Evolutionary conservation across 2,113 vertebrate species (phyloP), one percentile per base, ranked within the genome.

Genomic region (Rhea pennata): DNA sequence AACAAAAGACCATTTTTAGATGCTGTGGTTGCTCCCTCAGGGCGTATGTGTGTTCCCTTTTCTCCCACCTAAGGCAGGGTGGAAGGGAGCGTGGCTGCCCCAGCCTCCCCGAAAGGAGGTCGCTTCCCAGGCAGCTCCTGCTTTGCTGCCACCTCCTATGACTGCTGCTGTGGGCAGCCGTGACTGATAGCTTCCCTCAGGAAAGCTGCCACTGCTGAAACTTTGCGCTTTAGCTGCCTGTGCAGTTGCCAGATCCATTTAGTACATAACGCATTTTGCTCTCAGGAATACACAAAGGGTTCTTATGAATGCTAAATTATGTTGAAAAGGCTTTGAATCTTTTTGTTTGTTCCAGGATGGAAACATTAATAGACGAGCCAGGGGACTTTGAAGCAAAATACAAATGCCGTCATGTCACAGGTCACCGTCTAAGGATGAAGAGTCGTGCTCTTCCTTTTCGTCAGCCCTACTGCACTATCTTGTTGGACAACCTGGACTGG

Each of bases 341-440:
- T 73, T 89, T 53, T 87, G 31, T 91, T 83, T 95, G 66, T 94
- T 96, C 59, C 65, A 94, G 90, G 90, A 51, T 93, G 85, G 65
- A 94, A 92, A 46, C 39, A 10, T 21, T 12, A 58, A 54, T 6
- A 50, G 85, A 87, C 87, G 87, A 86, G 21, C 78, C 1, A 1
- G 4, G 10, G 36, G 42, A 67, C 42, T 33, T 7, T 26, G 54
- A 86, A 95, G 72, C 50, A 72, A 58, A 74, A n/a, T 20, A n/a
- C 50, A 82, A 65, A 65, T 10, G 54, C 51, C 84, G 88, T 46
- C 56, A 21, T 84, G 50, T 84, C 12, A 3, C 72, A 53, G 15
- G 14, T 33, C 77, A 4, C 13, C 6, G 7, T 46, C 54, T 66
- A 73, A 71, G 58, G n/a, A 26, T 72, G 48, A 82, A 87, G 62